A percentile compares a stretch with the other conserved stretches of the same genome.
These are phyloP conservation scores for Orchestes rusci DNA, from an alignment of 2,888 invertebrate genomes.

Conservation along the genomic window DNA sequence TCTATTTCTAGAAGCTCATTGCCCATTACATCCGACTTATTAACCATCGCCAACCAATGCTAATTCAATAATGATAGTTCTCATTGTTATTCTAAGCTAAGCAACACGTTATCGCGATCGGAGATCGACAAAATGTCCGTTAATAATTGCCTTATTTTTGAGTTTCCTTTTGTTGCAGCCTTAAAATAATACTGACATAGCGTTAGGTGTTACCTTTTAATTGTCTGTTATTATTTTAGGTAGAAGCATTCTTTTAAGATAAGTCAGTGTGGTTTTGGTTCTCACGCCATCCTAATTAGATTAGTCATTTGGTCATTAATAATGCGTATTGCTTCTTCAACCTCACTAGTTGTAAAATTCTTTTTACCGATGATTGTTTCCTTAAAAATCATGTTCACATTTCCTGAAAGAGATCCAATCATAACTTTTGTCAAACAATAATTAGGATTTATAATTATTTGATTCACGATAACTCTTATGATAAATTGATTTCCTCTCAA, in stretches of 20 bases:
- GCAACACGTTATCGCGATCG: slow-evolving; percentile 22
- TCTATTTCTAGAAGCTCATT: too few species aligned
- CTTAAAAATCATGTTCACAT: too few species aligned
- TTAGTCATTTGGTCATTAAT: too few species aligned
- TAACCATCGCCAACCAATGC: slow-evolving; percentile 26
- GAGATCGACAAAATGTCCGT: slow-evolving; percentile 20
- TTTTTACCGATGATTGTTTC: too few species aligned
- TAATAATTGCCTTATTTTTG: slow-evolving; percentile 30
- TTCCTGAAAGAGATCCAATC: too few species aligned
- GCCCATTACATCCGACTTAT: slow-evolving; percentile 25
- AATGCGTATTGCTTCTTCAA: too few species aligned
- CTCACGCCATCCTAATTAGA: slow-evolving; percentile 9
- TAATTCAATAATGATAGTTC: slow-evolving; percentile 33
- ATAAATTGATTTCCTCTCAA: too few species aligned
- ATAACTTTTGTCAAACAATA: too few species aligned
- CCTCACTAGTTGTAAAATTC: too few species aligned
- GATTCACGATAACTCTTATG: too few species aligned
- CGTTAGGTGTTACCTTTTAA: slow-evolving; percentile 31
- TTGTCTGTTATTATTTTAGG: slow-evolving; percentile 24
- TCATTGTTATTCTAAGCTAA: slow-evolving; percentile 30
- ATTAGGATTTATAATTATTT: too few species aligned
- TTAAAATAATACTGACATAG: slow-evolving; percentile 12
- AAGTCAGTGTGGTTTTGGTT: slow-evolving; percentile 7
- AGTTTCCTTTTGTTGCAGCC: slow-evolving; percentile 12
- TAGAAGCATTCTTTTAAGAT: slow-evolving; percentile 13